Conservation (phyloP, 1,140 invertebrate species). For the Camponotus floridanus region DNA sequence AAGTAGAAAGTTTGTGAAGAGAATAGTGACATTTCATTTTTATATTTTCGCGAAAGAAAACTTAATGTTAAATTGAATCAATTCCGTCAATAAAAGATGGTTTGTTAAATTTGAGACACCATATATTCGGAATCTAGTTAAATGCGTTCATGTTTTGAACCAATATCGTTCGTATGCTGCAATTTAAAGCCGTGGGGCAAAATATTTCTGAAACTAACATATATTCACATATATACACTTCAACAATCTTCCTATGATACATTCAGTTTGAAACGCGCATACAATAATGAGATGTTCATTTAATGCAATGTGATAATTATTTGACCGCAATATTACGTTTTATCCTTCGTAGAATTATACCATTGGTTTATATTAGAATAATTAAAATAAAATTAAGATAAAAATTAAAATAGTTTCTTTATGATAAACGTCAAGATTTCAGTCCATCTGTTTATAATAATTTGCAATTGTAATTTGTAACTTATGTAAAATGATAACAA, state of each 20-base stretch:
- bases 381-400: neutral
- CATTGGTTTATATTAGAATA: neutral
- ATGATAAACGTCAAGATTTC: neutral
- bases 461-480: neutral
- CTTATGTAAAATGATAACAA: neutral
- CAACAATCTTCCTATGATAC: neutral
- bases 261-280: neutral
- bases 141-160: neutral
- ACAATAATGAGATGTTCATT: neutral
- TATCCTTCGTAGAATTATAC: neutral
- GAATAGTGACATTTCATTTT: neutral
- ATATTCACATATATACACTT: neutral
- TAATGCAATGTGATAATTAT: neutral
- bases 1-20: neutral
- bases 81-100: neutral
- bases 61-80: neutral
- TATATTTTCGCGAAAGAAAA: neutral
- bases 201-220: neutral
- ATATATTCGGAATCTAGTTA: neutral
- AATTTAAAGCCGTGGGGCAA: neutral
- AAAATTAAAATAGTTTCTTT: neutral
- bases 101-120: too few relatives aligned
- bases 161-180: neutral
- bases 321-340: neutral
- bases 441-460: neutral